phyloP scores from a whole-genome alignment of 2,888 invertebrate genomes.

The Tiliacea aurago region DNA sequence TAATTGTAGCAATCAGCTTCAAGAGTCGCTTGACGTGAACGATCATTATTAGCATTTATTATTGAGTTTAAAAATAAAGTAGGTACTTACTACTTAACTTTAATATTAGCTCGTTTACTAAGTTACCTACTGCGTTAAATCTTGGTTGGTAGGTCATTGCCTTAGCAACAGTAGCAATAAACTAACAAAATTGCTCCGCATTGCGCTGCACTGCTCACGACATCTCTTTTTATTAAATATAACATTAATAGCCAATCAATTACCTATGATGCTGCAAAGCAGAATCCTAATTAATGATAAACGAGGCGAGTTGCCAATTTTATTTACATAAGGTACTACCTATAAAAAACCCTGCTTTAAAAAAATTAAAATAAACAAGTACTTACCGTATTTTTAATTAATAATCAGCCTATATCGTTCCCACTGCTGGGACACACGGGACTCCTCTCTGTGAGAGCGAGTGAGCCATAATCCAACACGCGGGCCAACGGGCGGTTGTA shows the following conservation, averaged over 20 bases:
- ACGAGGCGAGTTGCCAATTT: background rate
- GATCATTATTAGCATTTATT: slow-evolving; percentile 27
- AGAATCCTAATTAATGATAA: background rate
- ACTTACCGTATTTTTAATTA: background rate
- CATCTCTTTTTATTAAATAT: background rate
- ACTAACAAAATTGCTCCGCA: background rate
- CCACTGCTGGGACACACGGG: too few relatives aligned
- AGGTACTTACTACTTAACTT: slow-evolving; percentile 1
- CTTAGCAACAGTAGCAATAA: background rate
- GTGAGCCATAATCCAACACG: too few relatives aligned
- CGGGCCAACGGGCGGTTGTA: background rate
- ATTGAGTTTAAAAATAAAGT: slow-evolving; percentile 33
- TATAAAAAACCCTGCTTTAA: background rate
- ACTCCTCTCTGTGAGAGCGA: too few relatives aligned
- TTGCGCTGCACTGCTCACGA: background rate
- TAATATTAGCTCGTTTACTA: slow-evolving; percentile 16
- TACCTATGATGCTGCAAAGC: background rate
- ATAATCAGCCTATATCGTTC: too few relatives aligned
- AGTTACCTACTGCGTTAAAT: slow-evolving; percentile 11
- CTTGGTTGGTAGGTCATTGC: background rate
- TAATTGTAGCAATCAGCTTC: slow-evolving; percentile 39
- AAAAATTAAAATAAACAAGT: background rate
- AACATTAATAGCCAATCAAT: background rate
- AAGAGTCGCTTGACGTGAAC: slow-evolving; percentile 28
- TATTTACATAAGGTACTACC: background rate